Evolutionary conservation across 2,113 vertebrate genomes (phyloP).

Genomic region (Hemichromis elongatus): DNA sequence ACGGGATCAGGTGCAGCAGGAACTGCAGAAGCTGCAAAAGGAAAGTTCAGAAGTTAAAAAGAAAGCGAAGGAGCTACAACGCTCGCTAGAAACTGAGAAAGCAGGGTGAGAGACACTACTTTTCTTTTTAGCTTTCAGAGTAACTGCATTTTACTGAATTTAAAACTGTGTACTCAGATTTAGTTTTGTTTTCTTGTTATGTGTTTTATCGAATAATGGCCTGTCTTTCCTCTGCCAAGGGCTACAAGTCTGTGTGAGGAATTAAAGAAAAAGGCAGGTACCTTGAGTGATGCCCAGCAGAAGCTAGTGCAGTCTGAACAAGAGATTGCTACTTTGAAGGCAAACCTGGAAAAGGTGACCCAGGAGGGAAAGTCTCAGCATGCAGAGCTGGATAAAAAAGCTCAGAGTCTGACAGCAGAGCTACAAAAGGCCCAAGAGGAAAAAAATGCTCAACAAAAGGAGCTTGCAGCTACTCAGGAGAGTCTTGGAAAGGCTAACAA

Average conservation of each 20-base stretch:
- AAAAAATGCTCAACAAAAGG: constrained; percentile 78
- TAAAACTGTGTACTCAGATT: background rate
- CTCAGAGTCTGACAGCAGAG: constrained; percentile 68
- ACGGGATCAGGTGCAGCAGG: constrained; percentile 80
- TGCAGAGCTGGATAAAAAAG: constrained; percentile 75
- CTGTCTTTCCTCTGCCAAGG: constrained; percentile 56
- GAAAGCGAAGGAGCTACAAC: constrained; percentile 78
- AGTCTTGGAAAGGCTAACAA: constrained; percentile 76
- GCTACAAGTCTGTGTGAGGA: constrained; percentile 75
- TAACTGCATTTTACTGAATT: background rate
- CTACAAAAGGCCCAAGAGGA: constrained; percentile 78
- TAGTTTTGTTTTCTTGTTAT: background rate
- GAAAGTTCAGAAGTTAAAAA: constrained; percentile 75
- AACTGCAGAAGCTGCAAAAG: constrained; percentile 78
- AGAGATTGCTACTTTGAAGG: constrained; percentile 74
- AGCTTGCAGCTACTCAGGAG: constrained; percentile 78
- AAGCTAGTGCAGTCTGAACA: constrained; percentile 74
- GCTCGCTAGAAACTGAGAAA: constrained; percentile 80
- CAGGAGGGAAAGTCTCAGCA: constrained; percentile 74
- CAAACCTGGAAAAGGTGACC: constrained; percentile 76
- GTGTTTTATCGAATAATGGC: background rate
- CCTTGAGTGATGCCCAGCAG: constrained; percentile 74
- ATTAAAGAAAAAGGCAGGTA: constrained; percentile 80
- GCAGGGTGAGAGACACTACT: constrained; percentile 73
- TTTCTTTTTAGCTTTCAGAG: background rate